Conservation (phyloP, 2,888 invertebrate genomes). For the Leucophenga maculata region DNA sequence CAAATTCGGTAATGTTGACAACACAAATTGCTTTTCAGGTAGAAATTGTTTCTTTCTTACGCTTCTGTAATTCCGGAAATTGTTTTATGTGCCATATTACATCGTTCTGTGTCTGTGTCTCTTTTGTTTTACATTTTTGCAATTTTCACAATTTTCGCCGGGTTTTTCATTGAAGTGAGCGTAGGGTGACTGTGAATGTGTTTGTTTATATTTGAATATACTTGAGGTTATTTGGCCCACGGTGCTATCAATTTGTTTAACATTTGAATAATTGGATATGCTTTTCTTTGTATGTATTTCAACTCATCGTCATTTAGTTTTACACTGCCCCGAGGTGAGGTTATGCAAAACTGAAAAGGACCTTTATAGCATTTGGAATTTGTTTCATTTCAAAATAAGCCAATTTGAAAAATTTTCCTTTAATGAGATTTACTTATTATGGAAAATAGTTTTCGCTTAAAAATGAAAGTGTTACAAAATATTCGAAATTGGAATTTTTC, state of each 20-base stretch:
- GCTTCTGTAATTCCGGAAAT: constrained; percentile 20
- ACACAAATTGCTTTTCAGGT: constrained; percentile 19
- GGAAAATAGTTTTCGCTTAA: neutral
- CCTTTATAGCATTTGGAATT: too few relatives aligned
- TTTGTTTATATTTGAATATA: too few relatives aligned
- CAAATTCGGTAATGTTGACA: too few relatives aligned
- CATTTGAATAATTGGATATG: constrained; percentile 19
- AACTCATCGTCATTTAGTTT: neutral
- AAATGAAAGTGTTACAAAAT: constrained; percentile 1
- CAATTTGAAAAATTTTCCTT: constrained; percentile 39
- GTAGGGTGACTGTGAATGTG: too few relatives aligned
- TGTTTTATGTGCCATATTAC: constrained; percentile 4
- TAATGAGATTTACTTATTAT: too few relatives aligned
- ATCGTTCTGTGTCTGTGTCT: constrained; percentile 10
- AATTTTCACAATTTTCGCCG: constrained; percentile 13
- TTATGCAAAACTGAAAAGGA: neutral
- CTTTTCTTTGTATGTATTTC: neutral
- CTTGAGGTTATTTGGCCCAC: too few relatives aligned
- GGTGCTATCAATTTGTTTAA: constrained; percentile 1
- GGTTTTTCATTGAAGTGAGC: constrained; percentile 6
- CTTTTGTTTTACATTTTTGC: neutral
- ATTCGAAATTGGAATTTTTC: too few relatives aligned
- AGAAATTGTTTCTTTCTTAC: constrained; percentile 7
- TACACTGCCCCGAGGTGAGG: neutral
- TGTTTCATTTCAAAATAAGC: constrained; percentile 15